These are phyloP conservation scores for Sminthurinus signatus DNA, from an alignment of 1,140 invertebrate genomes.

Conservation along the genomic window DNA sequence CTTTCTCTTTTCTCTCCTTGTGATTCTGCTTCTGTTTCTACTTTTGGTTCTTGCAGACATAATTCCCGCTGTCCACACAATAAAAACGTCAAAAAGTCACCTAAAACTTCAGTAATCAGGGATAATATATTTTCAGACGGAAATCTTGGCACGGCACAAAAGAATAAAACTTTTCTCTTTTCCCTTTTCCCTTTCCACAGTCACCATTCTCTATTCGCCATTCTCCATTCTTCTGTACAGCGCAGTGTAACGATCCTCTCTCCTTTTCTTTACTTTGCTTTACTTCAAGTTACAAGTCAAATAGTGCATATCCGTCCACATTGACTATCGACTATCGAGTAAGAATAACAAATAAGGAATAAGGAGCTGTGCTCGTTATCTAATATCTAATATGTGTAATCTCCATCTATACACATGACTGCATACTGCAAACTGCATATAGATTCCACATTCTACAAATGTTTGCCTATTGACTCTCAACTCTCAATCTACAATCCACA, in stretches of 20 bases:
- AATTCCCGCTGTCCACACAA: slow-evolving; percentile 39
- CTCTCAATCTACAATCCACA: background rate
- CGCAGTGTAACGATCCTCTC: background rate
- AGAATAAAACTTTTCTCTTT: slow-evolving; percentile 7
- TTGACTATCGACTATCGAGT: no score
- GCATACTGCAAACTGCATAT: no score
- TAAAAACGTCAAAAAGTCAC: slow-evolving; percentile 39
- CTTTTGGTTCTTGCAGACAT: no score
- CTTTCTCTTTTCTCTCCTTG: no score
- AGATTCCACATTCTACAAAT: background rate
- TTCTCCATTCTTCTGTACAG: background rate
- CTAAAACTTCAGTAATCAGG: slow-evolving; percentile 28
- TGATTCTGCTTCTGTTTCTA: no score
- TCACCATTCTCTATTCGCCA: background rate
- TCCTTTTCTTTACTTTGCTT: background rate
- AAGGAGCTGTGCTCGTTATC: no score
- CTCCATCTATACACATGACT: no score
- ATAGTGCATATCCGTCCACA: background rate
- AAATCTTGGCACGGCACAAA: slow-evolving; percentile 15
- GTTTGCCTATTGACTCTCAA: background rate
- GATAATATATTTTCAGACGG: slow-evolving; percentile 24
- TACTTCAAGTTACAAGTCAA: background rate
- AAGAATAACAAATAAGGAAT: no score
- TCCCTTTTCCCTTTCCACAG: background rate
- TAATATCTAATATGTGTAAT: no score